Evolutionary conservation across 1,140 invertebrate genomes (phyloP), one percentile per base, ranked within the genome.

Genomic region (Ceratitis capitata): DNA sequence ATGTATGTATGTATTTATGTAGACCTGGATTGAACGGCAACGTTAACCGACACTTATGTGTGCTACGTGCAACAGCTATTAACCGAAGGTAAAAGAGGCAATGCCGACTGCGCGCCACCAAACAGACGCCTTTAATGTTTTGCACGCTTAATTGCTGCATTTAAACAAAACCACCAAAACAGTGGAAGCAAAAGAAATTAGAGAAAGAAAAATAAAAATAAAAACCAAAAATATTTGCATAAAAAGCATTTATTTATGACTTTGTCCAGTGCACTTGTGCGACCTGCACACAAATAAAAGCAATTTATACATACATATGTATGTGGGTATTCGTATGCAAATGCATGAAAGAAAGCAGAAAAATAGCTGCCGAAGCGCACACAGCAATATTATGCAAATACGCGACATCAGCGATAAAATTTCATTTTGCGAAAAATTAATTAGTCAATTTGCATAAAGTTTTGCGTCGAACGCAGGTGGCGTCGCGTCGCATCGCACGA

Each of bases 371-470:
- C 45, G 19, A 26, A 78, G 39, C 69, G 42, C n/a, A 45, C n/a
- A 45, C 7, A 49, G 16, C 26, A 26, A 26, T 49, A 83, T 83
- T 83, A 83, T 83, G 82, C 82, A 83, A 83, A 83, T 83, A 53
- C 26, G 82, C 82, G 53, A 58, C 49, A 53, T 29, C 19, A 83
- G 49, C 82, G 19, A 83, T 83, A 83, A 83, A 58, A 83, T 83
- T 58, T 58, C 69, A 78, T 78, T 78, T 78, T 53, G 82, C 53
- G 82, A 51, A 83, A 58, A 83, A 83, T 83, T 83, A 83, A 83
- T 83, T 83, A 83, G 82, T 83, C 82, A 83, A 83, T 83, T 83
- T 83, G 47, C 82, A 83, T 83, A 32, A 83, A 83, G n/a, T 83
- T 83, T 78, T 23, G 69, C 23, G 19, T 16, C 39, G 26, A 78